phyloP scores from a whole-genome alignment of 92 coral and sea anemone species.

The Isaurus tuberculatus region DNA sequence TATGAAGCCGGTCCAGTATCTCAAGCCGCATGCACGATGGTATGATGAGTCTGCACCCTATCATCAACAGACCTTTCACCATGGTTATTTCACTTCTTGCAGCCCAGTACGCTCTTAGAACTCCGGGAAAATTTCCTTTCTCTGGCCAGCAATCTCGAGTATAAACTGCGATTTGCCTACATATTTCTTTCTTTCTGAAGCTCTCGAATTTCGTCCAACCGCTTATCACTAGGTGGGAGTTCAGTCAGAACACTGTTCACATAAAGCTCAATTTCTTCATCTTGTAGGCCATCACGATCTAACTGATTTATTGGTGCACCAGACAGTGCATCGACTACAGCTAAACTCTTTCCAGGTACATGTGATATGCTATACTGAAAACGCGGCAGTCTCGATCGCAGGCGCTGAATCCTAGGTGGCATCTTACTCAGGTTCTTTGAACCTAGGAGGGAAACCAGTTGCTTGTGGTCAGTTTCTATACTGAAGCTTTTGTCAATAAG shows the following conservation, averaged over 20 bases:
- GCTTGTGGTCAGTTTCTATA: constrained; percentile 44
- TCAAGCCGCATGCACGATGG: constrained; percentile 64
- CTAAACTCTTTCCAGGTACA: constrained; percentile 21
- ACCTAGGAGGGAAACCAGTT: constrained; percentile 34
- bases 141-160: constrained; percentile 73
- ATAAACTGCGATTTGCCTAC: constrained; percentile 55
- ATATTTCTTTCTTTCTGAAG: constrained; percentile 65
- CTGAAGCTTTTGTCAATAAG: constrained; percentile 24
- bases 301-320: constrained; percentile 18
- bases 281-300: constrained; percentile 40
- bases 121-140: constrained; percentile 50
- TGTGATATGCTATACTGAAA: constrained; percentile 6
- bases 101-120: constrained; percentile 60
- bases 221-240: constrained; percentile 63
- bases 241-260: constrained; percentile 56
- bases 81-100: constrained; percentile 48
- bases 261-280: constrained; percentile 67
- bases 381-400: constrained; percentile 3
- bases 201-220: constrained; percentile 55
- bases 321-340: constrained; percentile 20
- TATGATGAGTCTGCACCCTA: constrained; percentile 59
- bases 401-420: constrained; percentile 25
- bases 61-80: constrained; percentile 57
- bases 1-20: constrained; percentile 71
- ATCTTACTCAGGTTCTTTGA: constrained; percentile 14